phyloP scores from a whole-genome alignment of 2,113 vertebrate species.

The Albula glossodonta region DNA sequence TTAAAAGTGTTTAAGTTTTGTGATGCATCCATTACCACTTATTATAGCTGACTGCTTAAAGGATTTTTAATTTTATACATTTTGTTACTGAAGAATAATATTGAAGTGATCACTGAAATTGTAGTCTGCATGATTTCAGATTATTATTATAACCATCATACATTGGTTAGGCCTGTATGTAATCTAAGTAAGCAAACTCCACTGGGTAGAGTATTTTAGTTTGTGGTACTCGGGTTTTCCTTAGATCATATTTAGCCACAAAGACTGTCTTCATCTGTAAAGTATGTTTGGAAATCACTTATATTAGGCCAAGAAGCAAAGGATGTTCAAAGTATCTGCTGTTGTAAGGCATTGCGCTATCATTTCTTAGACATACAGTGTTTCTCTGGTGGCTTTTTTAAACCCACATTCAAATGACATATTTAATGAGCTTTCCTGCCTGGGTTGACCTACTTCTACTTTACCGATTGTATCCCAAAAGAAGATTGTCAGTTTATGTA shows the following conservation, averaged over 20 bases:
- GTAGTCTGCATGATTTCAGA: too few relatives aligned
- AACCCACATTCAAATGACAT: neutral
- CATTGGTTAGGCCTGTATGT: too few relatives aligned
- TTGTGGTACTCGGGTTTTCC: neutral
- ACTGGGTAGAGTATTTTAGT: too few relatives aligned
- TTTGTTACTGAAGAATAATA: too few relatives aligned
- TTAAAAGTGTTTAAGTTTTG: too few relatives aligned
- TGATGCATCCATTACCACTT: too few relatives aligned
- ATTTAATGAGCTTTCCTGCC: conserved; percentile 22
- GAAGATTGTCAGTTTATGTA: conserved; percentile 39
- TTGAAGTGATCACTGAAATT: too few relatives aligned
- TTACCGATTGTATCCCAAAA: conserved; percentile 45
- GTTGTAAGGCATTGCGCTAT: neutral
- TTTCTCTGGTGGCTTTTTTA: neutral
- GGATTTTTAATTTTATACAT: too few relatives aligned
- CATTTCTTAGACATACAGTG: neutral
- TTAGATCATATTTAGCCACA: neutral
- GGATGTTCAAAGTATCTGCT: neutral
- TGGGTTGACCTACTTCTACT: conserved; percentile 46
- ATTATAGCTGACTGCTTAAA: too few relatives aligned
- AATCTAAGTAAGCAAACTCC: too few relatives aligned
- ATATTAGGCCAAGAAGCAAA: neutral
- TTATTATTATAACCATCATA: too few relatives aligned
- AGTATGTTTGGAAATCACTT: neutral
- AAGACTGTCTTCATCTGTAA: conserved; percentile 1